Conservation (phyloP, 37 sponge, comb jelly and placozoan genomes). For the Eunapius fragilis region DNA sequence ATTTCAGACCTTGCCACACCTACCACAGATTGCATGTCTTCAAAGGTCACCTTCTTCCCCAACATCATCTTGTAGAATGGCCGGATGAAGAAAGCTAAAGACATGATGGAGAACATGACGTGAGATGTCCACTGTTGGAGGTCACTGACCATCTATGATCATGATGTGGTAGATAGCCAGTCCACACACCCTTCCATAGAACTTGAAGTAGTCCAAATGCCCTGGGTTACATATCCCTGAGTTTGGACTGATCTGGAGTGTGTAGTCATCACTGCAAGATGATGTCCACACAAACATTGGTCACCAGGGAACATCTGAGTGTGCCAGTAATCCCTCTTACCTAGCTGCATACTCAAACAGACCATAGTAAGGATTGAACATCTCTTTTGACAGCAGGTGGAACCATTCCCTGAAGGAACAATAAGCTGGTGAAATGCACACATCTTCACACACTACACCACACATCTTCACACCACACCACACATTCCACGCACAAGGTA, state of each 20-base stretch:
- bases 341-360: slow-evolving; percentile 99
- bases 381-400: slow-evolving; percentile 91
- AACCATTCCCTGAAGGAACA: slow-evolving; percentile 97
- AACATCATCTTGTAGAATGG: slow-evolving; percentile 99
- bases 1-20: neutral
- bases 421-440: too few species aligned
- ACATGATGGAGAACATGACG: neutral
- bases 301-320: neutral
- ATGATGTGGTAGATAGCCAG: slow-evolving; percentile 98
- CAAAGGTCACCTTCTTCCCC: slow-evolving; percentile 76
- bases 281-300: neutral
- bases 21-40: slow-evolving; percentile 96
- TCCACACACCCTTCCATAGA: slow-evolving; percentile 92
- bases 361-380: slow-evolving; percentile 99
- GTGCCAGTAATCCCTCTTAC: slow-evolving; percentile 42
- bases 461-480: too few species aligned
- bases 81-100: slow-evolving; percentile 94
- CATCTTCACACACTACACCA: too few species aligned
- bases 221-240: slow-evolving; percentile 89
- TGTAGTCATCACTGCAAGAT: slow-evolving; percentile 96
- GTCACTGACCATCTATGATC: slow-evolving; percentile 93
- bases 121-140: neutral
- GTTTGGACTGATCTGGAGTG: slow-evolving; percentile 97
- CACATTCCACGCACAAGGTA: too few species aligned
- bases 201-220: slow-evolving; percentile 92